These are phyloP conservation scores for Steinernema hermaphroditum DNA, from an alignment of 2,888 invertebrate genomes.

Conservation along the genomic window DNA sequence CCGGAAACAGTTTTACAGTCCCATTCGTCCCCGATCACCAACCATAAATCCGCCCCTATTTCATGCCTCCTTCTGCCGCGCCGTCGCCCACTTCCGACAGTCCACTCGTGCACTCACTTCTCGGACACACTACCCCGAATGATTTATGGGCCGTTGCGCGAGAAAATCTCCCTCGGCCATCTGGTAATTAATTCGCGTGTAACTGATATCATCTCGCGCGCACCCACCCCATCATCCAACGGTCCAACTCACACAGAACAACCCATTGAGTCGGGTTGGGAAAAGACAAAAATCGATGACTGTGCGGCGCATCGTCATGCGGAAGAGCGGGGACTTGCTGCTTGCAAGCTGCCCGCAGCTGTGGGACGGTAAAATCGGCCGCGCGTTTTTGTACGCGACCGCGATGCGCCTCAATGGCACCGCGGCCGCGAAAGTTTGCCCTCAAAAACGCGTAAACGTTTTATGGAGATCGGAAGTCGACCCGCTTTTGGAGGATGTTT, in stretches of 20 bases:
- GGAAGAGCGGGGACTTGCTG: too few species aligned
- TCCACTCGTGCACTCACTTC: not conserved
- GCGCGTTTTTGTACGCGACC: too few species aligned
- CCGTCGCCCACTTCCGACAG: constrained; percentile 3
- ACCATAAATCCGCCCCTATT: too few species aligned
- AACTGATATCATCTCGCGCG: constrained; percentile 20
- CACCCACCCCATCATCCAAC: not conserved
- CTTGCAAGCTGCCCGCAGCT: too few species aligned
- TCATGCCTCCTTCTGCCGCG: too few species aligned
- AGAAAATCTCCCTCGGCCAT: constrained; percentile 20
- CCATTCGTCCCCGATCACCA: too few species aligned
- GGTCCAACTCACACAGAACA: not conserved
- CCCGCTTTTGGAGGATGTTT: not conserved
- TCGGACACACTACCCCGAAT: not conserved
- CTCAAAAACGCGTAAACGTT: not conserved
- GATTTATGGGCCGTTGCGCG: constrained; percentile 22
- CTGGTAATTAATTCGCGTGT: constrained; percentile 24
- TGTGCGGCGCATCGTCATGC: constrained; percentile 5
- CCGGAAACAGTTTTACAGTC: too few species aligned
- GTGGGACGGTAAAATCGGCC: too few species aligned
- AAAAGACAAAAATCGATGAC: constrained; percentile 13
- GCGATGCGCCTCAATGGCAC: too few species aligned
- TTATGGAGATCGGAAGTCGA: constrained; percentile 17
- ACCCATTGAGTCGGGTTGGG: not conserved
- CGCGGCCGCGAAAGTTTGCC: too few species aligned